phyloP scores from a whole-genome alignment of 2,888 invertebrate genomes.

The Drosophila pegasa region DNA sequence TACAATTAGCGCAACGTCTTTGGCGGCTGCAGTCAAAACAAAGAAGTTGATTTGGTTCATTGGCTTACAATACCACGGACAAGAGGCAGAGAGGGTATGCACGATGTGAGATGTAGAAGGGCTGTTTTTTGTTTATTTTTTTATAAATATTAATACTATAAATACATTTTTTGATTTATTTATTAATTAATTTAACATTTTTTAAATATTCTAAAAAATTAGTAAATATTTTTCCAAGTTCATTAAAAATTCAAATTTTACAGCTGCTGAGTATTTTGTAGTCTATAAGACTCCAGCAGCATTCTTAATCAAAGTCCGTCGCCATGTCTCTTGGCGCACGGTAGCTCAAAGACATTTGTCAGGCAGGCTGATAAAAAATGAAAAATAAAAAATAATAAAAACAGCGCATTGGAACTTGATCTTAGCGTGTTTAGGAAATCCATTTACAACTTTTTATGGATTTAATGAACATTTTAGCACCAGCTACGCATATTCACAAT shows the following conservation, averaged over 20 bases:
- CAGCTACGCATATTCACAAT: slow-evolving; percentile 39
- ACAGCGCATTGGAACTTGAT: slow-evolving; percentile 42
- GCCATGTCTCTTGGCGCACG: slow-evolving; percentile 23
- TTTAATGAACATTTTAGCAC: slow-evolving; percentile 56
- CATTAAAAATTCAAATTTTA: not conserved
- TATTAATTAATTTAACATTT: no score
- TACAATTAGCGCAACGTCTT: slow-evolving; percentile 19
- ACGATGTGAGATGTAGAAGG: not conserved
- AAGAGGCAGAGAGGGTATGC: slow-evolving; percentile 4
- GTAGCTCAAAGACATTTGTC: slow-evolving; percentile 63
- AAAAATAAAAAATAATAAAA: not conserved
- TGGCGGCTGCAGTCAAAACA: slow-evolving; percentile 52
- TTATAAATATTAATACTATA: no score
- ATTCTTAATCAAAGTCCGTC: slow-evolving; percentile 19
- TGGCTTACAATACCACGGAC: slow-evolving; percentile 17
- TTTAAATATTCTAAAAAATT: not conserved
- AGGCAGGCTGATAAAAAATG: slow-evolving; percentile 46
- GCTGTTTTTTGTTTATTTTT: no score
- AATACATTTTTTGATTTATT: no score
- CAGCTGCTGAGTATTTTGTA: slow-evolving; percentile 25
- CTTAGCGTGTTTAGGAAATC: slow-evolving; percentile 50
- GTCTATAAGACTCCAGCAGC: slow-evolving; percentile 23
- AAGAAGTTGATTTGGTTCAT: slow-evolving; percentile 35
- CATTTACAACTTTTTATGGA: slow-evolving; percentile 60
- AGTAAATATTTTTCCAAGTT: not conserved